phyloP scores from a whole-genome alignment of 2,113 vertebrate species.

The Crocuta crocuta region DNA sequence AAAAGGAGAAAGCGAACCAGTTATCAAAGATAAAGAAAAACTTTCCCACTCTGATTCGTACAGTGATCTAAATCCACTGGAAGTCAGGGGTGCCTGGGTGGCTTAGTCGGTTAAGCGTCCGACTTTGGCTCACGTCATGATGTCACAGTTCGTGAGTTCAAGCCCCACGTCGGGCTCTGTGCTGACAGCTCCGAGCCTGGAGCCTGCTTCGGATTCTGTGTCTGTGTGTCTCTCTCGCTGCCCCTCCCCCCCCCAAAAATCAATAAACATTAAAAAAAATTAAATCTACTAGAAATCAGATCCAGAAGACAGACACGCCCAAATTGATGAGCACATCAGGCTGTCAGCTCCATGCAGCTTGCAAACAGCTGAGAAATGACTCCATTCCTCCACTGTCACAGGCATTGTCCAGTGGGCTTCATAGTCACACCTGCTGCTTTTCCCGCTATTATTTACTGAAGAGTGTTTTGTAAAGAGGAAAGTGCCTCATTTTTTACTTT shows the following conservation, averaged over 20 bases:
- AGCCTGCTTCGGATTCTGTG: too few species aligned
- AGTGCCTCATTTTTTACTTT: neutral
- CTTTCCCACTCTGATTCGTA: neutral
- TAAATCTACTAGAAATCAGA: neutral
- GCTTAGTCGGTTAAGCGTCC: too few species aligned
- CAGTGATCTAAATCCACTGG: neutral
- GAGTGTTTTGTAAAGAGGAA: neutral
- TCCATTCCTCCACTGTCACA: neutral
- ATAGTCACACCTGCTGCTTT: neutral
- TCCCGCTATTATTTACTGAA: neutral
- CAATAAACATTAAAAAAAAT: neutral
- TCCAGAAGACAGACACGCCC: neutral
- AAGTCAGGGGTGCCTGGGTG: neutral
- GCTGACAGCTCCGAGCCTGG: too few species aligned
- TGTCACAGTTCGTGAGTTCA: too few species aligned
- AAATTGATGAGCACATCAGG: neutral
- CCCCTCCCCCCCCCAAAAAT: too few species aligned
- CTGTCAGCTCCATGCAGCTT: neutral
- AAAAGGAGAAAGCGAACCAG: neutral
- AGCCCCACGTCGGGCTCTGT: too few species aligned
- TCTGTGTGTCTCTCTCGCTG: too few species aligned
- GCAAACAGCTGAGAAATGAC: neutral
- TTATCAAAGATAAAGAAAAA: conserved; percentile 14
- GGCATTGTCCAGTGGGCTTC: neutral
- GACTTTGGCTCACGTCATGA: too few species aligned